Evolutionary conservation across 2,797 vertebrate genomes (phyloP).

Genomic region (Tachyglossus aculeatus): DNA sequence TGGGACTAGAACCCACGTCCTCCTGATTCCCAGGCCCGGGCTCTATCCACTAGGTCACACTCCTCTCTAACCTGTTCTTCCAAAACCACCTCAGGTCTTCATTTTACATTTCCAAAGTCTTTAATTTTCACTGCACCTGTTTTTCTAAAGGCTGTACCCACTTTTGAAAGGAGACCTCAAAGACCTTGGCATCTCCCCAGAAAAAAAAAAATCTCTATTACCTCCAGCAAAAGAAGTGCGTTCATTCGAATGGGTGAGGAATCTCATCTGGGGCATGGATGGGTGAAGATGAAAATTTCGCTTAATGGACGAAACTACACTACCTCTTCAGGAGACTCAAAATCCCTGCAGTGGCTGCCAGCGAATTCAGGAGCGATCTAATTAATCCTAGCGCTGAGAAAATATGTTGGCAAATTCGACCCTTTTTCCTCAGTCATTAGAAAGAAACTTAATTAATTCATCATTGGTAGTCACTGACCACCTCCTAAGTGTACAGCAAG

Average conservation of each 20-base stretch:
- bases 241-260: not conserved
- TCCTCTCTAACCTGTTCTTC: too few species aligned
- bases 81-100: too few species aligned
- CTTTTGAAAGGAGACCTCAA: not conserved
- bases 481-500: too few species aligned
- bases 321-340: not conserved
- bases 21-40: too few species aligned
- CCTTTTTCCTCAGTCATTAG: too few species aligned
- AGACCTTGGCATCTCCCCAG: not conserved
- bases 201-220: not conserved
- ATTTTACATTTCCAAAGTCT: not conserved
- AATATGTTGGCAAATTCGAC: too few species aligned
- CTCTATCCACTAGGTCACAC: too few species aligned
- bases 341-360: not conserved
- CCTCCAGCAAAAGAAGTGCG: not conserved
- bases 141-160: not conserved
- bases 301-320: not conserved
- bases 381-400: not conserved
- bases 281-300: not conserved
- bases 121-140: too few species aligned
- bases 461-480: too few species aligned
- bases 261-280: not conserved
- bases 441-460: too few species aligned
- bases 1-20: too few species aligned
- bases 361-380: slow-evolving; percentile 1